Base-by-base conservation (phyloP, 2,888 invertebrate genomes). In the Dione vanillae region DNA sequence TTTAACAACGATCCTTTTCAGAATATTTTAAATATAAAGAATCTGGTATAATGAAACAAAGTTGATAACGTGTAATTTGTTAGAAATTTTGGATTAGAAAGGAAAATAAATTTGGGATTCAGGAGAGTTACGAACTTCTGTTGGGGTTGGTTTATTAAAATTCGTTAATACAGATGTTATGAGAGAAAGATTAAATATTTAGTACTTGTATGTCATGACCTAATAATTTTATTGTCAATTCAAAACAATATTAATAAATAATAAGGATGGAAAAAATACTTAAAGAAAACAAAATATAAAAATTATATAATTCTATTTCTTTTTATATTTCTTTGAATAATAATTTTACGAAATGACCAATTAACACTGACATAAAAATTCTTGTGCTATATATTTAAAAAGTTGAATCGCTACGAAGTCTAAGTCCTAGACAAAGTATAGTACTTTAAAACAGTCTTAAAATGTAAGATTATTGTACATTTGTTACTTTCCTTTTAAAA, bases 21-120 rank as follows among this genome's bases (percentile, higher is more conserved):
- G 41, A 35, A 61, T 68, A 52, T n/a, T 68, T 52, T 19, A 68
- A 56, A 20, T n/a, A 27, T 0, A 10, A 65, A 65, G 52, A 65
- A 52, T 43, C 37, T 64, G 62, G 61, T 62, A 70, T 70, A 64
- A n/a, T n/a, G n/a, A n/a, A n/a, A n/a, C n/a, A n/a, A n/a, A n/a
- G n/a, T n/a, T n/a, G n/a, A n/a, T n/a, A 64, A 67, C 49, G 68
- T 68, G 59, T 71, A 69, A 69, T 69, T 69, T 71, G 71, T 65
- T 65, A 40, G 71, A 52, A 71, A 69, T 65, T 52, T 59, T 27
- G 58, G 45, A 65, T 68, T 56, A 19, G 56, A 52, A 59, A 40
- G 16, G 58, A 65, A 68, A 71, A 65, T 69, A 65, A 69, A 69
- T 69, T 69, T 40, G 27, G 64, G 49, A 64, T 71, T 68, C 64